Base-by-base conservation (phyloP, 2,113 vertebrate species). In the Petrocephalus microphthalmus region DNA sequence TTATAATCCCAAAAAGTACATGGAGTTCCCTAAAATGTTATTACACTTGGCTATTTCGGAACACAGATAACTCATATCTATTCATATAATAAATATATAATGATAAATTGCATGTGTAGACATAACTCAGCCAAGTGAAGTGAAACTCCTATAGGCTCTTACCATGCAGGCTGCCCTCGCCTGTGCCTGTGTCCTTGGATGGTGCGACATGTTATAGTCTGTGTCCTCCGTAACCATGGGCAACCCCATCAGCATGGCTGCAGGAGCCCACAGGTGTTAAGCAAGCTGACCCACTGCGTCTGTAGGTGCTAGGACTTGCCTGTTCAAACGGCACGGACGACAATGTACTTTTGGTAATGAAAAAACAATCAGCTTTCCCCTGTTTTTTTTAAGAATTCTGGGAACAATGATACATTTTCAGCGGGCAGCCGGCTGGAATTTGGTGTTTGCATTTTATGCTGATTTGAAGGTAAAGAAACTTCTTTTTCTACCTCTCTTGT, bases 231-330 rank as follows among this genome's bases (percentile, higher is more conserved):
- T 85, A 86, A 86, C 88, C 64, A 47, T 17, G 85, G 84, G 83
- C 52, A 74, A 85, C 88, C n/a, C 22, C 57, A 49, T 89, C 57
- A 89, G 57, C 84, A 57, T 42, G 71, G 57, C 60, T 71, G 13
- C 37, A 71, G 11, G 49, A 78, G 87, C 60, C 49, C 2, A 13
- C 19, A 15, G 45, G 52, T 22, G 3, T 83, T 54, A 52, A 85
- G 19, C 51, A 54, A 25, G n/a, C 84, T 33, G 49, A 56, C 51
- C 15, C 52, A 54, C 13, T 2, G 11, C 84, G 5, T n/a, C 51
- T 33, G 22, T 11, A 20, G 15, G 37, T 45, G 17, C 78, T 45
- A 22, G 45, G 8, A 83, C 45, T 45, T 20, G 19, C 25, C 84
- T 56, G 84, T 56, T 25, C 45, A 56, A 85, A 42, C 11, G 19